Evolutionary conservation across 1,140 invertebrate genomes (phyloP), one percentile per base, ranked within the genome.

Genomic region (Maniola jurtina): DNA sequence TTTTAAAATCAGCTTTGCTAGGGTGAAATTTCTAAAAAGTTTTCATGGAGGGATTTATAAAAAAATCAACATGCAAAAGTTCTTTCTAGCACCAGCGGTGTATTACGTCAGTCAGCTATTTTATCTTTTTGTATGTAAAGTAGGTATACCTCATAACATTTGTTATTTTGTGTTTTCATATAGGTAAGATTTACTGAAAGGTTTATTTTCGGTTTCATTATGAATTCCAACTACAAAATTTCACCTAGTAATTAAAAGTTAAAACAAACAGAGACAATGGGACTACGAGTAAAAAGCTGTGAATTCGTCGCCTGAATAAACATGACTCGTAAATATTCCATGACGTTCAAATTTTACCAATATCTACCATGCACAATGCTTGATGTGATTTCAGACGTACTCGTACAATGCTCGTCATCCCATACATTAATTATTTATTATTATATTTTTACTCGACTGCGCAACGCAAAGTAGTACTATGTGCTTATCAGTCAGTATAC

Each of bases 321-420:
- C 14, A 58, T 58, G 56, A 58, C 25, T 58, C 36, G 38, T 58
- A 58, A 38, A 58, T 58, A 25, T 58, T 58, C 38, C 14, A 58
- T 58, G 36, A 42, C 56, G 16, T 40, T 16, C 56, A n/a, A 58
- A 58, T 58, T 58, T 58, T 25, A 8, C 16, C 56, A 40, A 58
- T 58, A 40, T 58, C 35, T 58, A 15, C 48, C 14, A 33, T 25
- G 14, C 48, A 52, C 14, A 52, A 48, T 52, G 14, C 14, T 8
- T 6, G 16, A 52, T 33, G 16, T 52, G 14, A 7, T 52, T 52
- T 38, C 38, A 52, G 14, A 52, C 14, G 45, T 48, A 48, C 10
- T 33, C 14, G 45, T 48, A 48, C 10, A 15, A 14, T 14, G 45
- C 13, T 14, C 0, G 1, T 11, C 7, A 38, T 38, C 38, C 7